These are phyloP conservation scores for Salminus brasiliensis DNA, from an alignment of 2,113 vertebrate genomes.

Conservation along the genomic window DNA sequence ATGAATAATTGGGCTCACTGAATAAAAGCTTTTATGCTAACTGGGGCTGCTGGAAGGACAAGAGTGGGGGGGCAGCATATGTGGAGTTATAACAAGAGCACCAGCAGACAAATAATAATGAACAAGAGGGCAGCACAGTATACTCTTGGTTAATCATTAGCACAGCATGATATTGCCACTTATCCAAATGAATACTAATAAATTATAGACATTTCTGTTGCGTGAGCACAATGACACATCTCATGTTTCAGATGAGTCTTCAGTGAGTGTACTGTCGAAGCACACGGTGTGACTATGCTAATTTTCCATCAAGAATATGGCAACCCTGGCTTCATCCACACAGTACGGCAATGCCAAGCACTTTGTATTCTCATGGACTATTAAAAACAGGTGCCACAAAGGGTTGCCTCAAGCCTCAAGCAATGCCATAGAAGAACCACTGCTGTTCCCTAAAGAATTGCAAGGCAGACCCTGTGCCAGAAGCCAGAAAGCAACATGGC, in stretches of 20 bases:
- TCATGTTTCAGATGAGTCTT: neutral
- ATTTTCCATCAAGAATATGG: neutral
- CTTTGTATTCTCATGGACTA: too few relatives aligned
- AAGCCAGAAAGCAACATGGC: too few relatives aligned
- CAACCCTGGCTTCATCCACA: neutral
- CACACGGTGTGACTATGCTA: neutral
- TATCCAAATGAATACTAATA: conserved; percentile 1
- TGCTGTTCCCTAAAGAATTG: too few relatives aligned
- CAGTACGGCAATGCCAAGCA: neutral
- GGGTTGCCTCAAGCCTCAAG: too few relatives aligned
- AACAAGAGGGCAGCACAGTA: neutral
- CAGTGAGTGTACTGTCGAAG: neutral
- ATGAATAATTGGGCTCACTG: neutral
- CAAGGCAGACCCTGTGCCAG: too few relatives aligned
- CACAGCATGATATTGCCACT: neutral
- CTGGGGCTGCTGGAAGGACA: neutral
- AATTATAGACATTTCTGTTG: neutral
- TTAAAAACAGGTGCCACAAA: too few relatives aligned
- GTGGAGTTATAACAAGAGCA: neutral
- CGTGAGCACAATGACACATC: neutral
- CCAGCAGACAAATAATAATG: neutral
- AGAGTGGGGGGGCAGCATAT: neutral
- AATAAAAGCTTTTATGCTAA: neutral
- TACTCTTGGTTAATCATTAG: neutral
- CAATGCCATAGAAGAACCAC: too few relatives aligned